These are phyloP conservation scores for Ganaspis sp. DNA, from an alignment of 1,140 invertebrate genomes.

Conservation along the genomic window DNA sequence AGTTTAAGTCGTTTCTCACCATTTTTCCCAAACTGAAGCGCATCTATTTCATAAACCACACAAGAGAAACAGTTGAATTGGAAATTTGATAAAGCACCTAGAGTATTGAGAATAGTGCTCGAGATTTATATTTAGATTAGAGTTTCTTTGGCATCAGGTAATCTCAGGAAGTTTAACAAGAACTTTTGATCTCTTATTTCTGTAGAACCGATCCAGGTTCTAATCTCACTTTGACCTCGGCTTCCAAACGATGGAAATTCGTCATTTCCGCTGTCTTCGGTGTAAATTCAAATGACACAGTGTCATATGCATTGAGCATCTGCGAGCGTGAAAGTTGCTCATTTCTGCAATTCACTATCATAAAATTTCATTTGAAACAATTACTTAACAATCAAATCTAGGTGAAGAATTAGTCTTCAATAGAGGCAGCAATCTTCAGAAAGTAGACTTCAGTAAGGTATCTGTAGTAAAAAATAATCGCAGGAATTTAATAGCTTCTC, in stretches of 20 bases:
- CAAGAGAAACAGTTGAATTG: slow-evolving; percentile 39
- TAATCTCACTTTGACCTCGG: slow-evolving; percentile 40
- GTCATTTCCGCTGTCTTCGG: slow-evolving; percentile 26
- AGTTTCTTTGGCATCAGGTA: not conserved
- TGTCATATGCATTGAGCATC: slow-evolving; percentile 25
- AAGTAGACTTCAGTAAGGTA: too few species aligned
- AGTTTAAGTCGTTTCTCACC: not conserved
- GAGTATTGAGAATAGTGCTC: too few species aligned
- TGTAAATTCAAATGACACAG: slow-evolving; percentile 29
- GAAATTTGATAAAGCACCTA: not conserved
- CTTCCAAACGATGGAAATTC: slow-evolving; percentile 28
- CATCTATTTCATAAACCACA: not conserved
- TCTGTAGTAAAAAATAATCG: too few species aligned
- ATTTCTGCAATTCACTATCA: slow-evolving; percentile 5
- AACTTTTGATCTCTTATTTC: slow-evolving; percentile 45
- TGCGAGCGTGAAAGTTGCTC: slow-evolving; percentile 29
- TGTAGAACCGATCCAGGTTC: slow-evolving; percentile 45
- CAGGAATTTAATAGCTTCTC: too few species aligned
- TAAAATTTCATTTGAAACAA: not conserved
- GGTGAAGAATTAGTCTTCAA: not conserved
- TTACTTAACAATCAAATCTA: slow-evolving; percentile 31
- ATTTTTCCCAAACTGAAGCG: not conserved
- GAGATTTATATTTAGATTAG: not conserved
- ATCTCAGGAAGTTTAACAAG: slow-evolving; percentile 25
- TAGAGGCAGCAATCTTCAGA: too few species aligned